Percentiles rank a stretch among this genome's conserved stretches.
These are phyloP conservation scores for Syngnathus scovelli DNA, from an alignment of 2,113 vertebrate genomes.

Conservation along the genomic window DNA sequence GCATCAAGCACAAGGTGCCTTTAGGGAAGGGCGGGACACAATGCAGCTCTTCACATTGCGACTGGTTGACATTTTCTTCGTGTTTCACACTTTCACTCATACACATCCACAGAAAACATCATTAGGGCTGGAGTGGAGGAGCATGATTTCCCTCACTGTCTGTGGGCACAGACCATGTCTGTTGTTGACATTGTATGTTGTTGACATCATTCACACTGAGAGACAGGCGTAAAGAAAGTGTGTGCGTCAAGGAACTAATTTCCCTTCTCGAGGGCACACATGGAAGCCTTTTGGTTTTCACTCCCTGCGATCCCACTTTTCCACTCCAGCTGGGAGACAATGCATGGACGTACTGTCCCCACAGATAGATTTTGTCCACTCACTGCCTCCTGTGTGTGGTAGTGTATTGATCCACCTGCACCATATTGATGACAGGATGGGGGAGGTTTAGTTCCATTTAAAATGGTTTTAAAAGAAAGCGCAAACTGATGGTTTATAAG, in stretches of 20 bases:
- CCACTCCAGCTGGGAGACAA: slow-evolving; percentile 35
- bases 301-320: slow-evolving; percentile 32
- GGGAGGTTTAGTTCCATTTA: neutral
- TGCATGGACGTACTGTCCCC: slow-evolving; percentile 22
- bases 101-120: slow-evolving; percentile 14
- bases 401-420: slow-evolving; percentile 28
- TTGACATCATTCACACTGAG: slow-evolving; percentile 58
- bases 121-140: slow-evolving; percentile 40
- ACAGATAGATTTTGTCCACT: slow-evolving; percentile 39
- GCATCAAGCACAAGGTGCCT: slow-evolving; percentile 52
- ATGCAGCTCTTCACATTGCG: neutral
- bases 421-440: neutral
- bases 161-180: slow-evolving; percentile 53
- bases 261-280: slow-evolving; percentile 54
- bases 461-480: neutral
- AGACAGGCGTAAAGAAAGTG: slow-evolving; percentile 20
- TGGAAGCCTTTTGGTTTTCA: slow-evolving; percentile 48
- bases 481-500: neutral
- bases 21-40: slow-evolving; percentile 28
- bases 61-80: neutral
- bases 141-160: slow-evolving; percentile 56
- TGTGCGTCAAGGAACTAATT: slow-evolving; percentile 52
- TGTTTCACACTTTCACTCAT: neutral
- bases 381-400: slow-evolving; percentile 38
- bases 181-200: slow-evolving; percentile 51